Base-by-base conservation (phyloP, 2,797 vertebrate species). In the Melanotaenia boesemani region DNA sequence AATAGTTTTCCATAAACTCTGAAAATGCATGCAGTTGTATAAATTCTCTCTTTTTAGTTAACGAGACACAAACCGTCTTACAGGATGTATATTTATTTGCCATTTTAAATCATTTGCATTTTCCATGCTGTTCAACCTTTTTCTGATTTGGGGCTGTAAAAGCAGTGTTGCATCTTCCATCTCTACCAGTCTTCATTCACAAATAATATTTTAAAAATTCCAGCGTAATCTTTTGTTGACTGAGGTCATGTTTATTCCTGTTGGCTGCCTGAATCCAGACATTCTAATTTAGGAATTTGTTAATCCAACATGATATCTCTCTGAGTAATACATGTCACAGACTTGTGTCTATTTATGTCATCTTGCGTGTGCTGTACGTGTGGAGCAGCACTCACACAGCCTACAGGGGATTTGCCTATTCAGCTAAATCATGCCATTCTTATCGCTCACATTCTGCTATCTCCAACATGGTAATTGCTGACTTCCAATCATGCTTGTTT, bases 401-500 rank as follows among this genome's bases (percentile, higher is more conserved):
- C 92, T 76, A 68, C 70, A 26, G 92, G 93, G 94, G 91, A 90
- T 92, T 86, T 76, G 79, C 63, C 78, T 73, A 66, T 85, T 90
- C 81, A 86, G 83, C 86, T 83, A 88, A 93, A 93, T 91, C 77
- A 56, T 87, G 86, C 78, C 82, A 55, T 74, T 72, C 90, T 93
- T 92, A 94, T 95, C 93, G 80, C 79, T 62, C 54, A 70, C 63
- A 54, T 76, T 67, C 70, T 30, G 65, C 84, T 94, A 93, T 95
- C 94, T 90, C 67, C 84, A 81, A 57, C 79, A 54, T 2, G 59
- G 48, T 94, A 95, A 95, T 95, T 93, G 90, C 91, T 52, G 86
- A 95, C 93, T 94, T 95, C 94, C 94, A 93, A 90, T 91, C 86
- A 55, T 18, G 84, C 91, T 93, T 63, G 86, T 93, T 89, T 92